Evolutionary conservation across 2,888 invertebrate species (phyloP).

Genomic region (Catonia carolina): DNA sequence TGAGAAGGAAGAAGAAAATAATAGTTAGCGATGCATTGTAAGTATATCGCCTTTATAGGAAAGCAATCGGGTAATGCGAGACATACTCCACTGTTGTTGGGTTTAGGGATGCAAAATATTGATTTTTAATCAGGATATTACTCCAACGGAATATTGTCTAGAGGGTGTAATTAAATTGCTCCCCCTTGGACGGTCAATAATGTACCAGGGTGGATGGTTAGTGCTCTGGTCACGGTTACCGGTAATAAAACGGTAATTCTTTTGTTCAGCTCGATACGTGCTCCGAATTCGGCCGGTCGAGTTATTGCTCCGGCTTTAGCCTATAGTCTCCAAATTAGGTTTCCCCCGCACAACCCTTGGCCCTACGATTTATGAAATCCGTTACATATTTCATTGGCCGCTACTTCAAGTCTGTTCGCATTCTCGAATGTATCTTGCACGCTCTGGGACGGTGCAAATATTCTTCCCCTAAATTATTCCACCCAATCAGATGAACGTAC

Average conservation of each 20-base stretch:
- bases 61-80: too few relatives aligned
- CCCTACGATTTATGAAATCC: slow-evolving; percentile 20
- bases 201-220: not conserved
- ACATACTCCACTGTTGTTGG: too few relatives aligned
- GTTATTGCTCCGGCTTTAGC: not conserved
- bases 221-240: slow-evolving; percentile 4
- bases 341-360: slow-evolving; percentile 9
- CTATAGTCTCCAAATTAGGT: slow-evolving; percentile 8
- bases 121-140: slow-evolving; percentile 6
- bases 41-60: too few relatives aligned
- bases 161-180: slow-evolving; percentile 12
- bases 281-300: not conserved
- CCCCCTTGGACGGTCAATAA: too few relatives aligned
- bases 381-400: slow-evolving; percentile 11
- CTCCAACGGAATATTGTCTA: slow-evolving; percentile 4
- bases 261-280: slow-evolving; percentile 7
- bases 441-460: not conserved
- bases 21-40: too few relatives aligned
- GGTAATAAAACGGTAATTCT: slow-evolving; percentile 12
- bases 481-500: slow-evolving; percentile 4
- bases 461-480: slow-evolving; percentile 5
- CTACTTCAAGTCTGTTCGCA: slow-evolving; percentile 7
- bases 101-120: slow-evolving; percentile 6
- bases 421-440: slow-evolving; percentile 7
- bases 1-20: too few relatives aligned